Conservation (phyloP, 2,797 vertebrate genomes). For the Pachyuromys duprasi region DNA sequence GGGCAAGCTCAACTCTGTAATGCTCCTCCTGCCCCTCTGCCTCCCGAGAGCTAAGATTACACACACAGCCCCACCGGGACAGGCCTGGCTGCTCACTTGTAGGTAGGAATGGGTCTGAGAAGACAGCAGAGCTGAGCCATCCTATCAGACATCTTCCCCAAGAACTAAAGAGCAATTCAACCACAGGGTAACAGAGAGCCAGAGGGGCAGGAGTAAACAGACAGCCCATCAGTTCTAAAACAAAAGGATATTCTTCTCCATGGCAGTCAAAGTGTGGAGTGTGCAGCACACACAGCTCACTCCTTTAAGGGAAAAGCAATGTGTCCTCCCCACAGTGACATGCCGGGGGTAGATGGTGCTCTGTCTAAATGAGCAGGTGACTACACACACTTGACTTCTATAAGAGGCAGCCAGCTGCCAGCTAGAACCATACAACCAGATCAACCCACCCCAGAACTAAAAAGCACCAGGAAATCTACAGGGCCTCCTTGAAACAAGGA, state of each 20-base stretch:
- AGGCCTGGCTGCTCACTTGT: not conserved
- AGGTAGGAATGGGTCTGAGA: not conserved
- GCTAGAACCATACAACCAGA: not conserved
- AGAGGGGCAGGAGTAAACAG: conserved; percentile 12
- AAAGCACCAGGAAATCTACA: not conserved
- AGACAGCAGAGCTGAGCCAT: not conserved
- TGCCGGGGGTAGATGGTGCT: too few species aligned
- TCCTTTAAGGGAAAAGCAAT: not conserved
- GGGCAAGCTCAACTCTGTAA: not conserved
- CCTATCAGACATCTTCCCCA: not conserved
- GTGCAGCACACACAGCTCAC: not conserved
- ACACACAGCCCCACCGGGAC: not conserved
- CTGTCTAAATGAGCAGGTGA: not conserved
- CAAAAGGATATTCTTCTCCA: not conserved
- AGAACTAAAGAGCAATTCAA: conserved; percentile 1
- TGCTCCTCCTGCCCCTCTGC: not conserved
- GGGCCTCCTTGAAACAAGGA: not conserved
- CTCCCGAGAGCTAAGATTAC: not conserved
- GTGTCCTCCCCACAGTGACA: too few species aligned
- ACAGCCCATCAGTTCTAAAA: not conserved
- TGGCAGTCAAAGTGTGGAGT: not conserved
- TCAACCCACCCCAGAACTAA: not conserved
- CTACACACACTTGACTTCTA: not conserved
- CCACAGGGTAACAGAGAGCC: conserved; percentile 4
- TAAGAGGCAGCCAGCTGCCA: not conserved